Base-by-base conservation (phyloP, 2,113 vertebrate genomes). In the Mandrillus leucophaeus region DNA sequence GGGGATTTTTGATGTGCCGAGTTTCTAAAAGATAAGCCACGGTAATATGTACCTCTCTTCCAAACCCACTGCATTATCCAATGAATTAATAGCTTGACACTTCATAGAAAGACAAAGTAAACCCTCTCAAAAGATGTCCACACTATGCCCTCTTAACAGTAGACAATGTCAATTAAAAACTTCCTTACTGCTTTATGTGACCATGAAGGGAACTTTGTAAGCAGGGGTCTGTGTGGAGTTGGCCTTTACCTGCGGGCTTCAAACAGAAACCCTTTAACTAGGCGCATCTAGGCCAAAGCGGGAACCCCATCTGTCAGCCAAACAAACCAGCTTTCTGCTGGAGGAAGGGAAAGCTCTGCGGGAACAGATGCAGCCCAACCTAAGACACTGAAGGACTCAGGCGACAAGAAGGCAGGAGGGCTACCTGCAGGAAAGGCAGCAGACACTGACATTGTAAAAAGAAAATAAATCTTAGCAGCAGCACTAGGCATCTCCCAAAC, bases 141-240 rank as follows among this genome's bases (percentile, higher is more conserved):
- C 57, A 40, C 83, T 68, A 79, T 75, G 85, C 94, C 94, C 97
- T 97, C 98, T 95, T 97, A 97, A 93, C 81, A 94, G 97, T 91
- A 93, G 97, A 98, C 97, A 96, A 97, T 93, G 97, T 98, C 97
- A 98, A 98, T 98, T 98, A 98, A 98, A 98, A 98, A 96, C 97
- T 98, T 98, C 98, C 97, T 98, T 89, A 95, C 98, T 98, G 97
- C 95, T 98, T 97, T 97, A 81, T 1, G 84, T 93, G 96, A 45
- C 81, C 96, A 87, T 82, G 94, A 97, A 97, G 97, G 81, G 95
- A 93, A 94, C 88, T 97, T 48, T 85, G 92, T 55, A 97, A 94
- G 97, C 97, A 94, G 97, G 97, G 97, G 97, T 96, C 98, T 96
- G 82, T 38, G 32, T 72, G 88, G 94, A 86, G 94, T 13, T 68